Evolutionary conservation across 2,113 vertebrate species (phyloP), one percentile per base, ranked within the genome.

Genomic region (Mus spicilegus): DNA sequence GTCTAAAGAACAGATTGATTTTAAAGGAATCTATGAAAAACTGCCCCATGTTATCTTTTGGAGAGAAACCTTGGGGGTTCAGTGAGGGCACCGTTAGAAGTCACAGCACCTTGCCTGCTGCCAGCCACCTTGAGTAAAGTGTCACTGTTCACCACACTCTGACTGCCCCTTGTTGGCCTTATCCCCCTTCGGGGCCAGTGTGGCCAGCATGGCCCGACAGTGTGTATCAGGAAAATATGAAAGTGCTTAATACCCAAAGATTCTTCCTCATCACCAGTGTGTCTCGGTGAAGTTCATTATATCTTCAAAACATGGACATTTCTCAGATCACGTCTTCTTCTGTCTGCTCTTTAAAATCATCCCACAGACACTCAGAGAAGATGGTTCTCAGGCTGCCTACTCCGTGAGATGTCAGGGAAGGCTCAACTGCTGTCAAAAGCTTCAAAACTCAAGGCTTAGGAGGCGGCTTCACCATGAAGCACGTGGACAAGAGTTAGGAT

Each of bases 101-200:
- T 1, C 19, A 10, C 7, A 3, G 5, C 13, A 26, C 84, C 63
- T 81, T 36, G 58, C 7, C 39, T 24, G 1, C 10, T 2, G 16
- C 5, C 33, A 4, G n/a, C 20, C 13, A 14, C 76, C 14, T 17
- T 36, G 28, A 69, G 24, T 10, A 10, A 51, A 51, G 19, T 1
- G 28, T n/a, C 33, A 69, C 11, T 0, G 2, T 42, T 20, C 20
- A 16, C 0, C 46, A 3, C 5, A n/a, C 42, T 22, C 65, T 4
- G 33, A 2, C 49, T 2, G 3, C 39, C 39, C 16, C 49, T 28
- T 16, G 5, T 19, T 58, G 67, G 36, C 7, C 6, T 0, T 28
- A 8, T 0, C 33, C 33, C 46, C 17, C 2, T 24, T 10, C 10
- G 6, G 6, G 49, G 39, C 7, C 49, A 61, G 16, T 20, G 8